Evolutionary conservation across 2,113 vertebrate genomes (phyloP).

Genomic region (Macquaria australasica): DNA sequence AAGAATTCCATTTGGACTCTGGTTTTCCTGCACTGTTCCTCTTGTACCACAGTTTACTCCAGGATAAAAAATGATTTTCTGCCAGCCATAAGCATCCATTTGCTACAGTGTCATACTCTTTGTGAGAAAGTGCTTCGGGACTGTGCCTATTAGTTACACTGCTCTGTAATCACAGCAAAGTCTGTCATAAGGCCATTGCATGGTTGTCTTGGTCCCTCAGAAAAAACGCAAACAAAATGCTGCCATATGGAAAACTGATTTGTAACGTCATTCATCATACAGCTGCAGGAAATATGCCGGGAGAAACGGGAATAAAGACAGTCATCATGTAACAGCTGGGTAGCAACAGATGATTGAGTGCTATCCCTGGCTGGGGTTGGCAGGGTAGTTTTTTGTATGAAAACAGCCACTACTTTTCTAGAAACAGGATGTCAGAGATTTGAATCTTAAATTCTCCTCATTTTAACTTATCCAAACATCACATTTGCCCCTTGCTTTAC

Average conservation of each 20-base stretch:
- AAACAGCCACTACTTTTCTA: constrained; percentile 7
- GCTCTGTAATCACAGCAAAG: constrained; percentile 60
- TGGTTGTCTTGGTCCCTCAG: constrained; percentile 53
- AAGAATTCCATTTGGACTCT: neutral
- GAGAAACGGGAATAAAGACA: constrained; percentile 40
- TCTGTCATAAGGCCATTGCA: constrained; percentile 37
- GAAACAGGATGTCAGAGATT: constrained; percentile 51
- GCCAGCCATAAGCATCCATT: constrained; percentile 11
- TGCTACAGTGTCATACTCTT: constrained; percentile 21
- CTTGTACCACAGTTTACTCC: neutral
- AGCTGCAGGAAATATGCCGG: constrained; percentile 52
- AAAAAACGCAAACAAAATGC: constrained; percentile 58
- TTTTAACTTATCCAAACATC: constrained; percentile 34
- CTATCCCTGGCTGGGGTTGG: constrained; percentile 32
- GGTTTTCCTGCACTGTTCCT: neutral
- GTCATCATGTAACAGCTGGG: constrained; percentile 61
- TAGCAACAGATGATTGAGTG: constrained; percentile 59
- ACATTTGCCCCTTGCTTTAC: neutral
- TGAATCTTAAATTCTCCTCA: constrained; percentile 18
- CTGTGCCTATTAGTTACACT: constrained; percentile 46
- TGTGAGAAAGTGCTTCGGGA: constrained; percentile 47
- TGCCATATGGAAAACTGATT: constrained; percentile 70
- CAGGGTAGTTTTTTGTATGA: constrained; percentile 1
- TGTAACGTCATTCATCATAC: constrained; percentile 61
- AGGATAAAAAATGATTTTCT: constrained; percentile 5